Evolutionary conservation across 2,797 vertebrate species (phyloP).

Genomic region (Lithobates pipiens): DNA sequence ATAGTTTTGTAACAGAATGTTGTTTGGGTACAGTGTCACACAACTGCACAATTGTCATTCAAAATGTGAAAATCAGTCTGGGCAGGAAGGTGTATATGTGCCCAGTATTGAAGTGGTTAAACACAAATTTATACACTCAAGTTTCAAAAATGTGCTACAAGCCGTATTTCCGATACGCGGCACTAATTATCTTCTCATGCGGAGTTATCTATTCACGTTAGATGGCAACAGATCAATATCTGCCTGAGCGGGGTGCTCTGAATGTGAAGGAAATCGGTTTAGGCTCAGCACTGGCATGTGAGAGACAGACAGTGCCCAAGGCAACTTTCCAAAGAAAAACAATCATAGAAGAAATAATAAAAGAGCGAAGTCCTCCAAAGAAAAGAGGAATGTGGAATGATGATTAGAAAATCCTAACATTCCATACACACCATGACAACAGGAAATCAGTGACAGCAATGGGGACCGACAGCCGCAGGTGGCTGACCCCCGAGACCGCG

Average conservation of each 20-base stretch:
- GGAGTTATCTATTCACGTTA: not conserved
- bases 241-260: not conserved
- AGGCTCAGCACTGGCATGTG: not conserved
- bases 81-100: too few species aligned
- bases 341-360: constrained; percentile 19
- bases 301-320: constrained; percentile 22
- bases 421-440: not conserved
- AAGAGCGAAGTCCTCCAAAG: not conserved
- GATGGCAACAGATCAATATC: constrained; percentile 20
- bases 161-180: not conserved
- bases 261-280: not conserved
- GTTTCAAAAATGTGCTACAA: not conserved
- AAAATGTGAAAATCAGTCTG: too few species aligned
- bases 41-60: too few species aligned
- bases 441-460: not conserved
- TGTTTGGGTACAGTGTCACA: too few species aligned
- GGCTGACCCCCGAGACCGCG: too few species aligned
- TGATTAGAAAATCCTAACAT: not conserved
- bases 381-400: not conserved
- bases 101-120: too few species aligned
- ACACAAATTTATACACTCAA: not conserved
- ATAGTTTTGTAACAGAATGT: too few species aligned
- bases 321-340: constrained; percentile 13
- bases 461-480: not conserved
- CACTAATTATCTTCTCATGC: constrained; percentile 26